Conservation (phyloP, 2,113 vertebrate genomes). For the Ammospiza nelsoni region DNA sequence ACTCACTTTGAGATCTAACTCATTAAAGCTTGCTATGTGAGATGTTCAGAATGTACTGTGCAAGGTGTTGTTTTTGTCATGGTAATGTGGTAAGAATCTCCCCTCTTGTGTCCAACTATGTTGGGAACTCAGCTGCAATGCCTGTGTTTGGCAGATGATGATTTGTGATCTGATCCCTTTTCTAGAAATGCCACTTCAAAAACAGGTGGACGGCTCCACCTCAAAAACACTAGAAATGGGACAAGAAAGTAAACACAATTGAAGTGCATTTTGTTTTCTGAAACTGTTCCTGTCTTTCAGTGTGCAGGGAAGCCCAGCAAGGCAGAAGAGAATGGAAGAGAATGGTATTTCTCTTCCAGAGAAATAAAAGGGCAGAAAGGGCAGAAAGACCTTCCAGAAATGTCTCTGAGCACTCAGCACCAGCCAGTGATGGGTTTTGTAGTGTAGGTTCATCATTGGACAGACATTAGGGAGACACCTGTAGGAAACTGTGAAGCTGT, state of each 20-base stretch:
- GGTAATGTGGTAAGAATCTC: not conserved
- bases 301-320: not conserved
- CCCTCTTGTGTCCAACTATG: not conserved
- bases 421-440: not conserved
- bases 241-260: not conserved
- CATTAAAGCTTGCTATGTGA: not conserved
- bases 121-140: not conserved
- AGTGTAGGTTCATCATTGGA: not conserved
- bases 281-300: not conserved
- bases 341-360: too few relatives aligned
- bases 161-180: not conserved
- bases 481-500: not conserved
- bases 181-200: not conserved
- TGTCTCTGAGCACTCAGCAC: not conserved
- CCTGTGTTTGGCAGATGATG: not conserved
- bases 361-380: too few relatives aligned
- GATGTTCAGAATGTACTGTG: not conserved
- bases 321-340: not conserved
- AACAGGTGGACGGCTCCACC: not conserved
- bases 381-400: not conserved
- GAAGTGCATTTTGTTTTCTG: not conserved
- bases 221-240: not conserved
- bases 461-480: not conserved
- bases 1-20: not conserved
- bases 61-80: slow-evolving; percentile 9